Evolutionary conservation across 2,888 invertebrate genomes (phyloP).

Genomic region (Bellardia bayeri): DNA sequence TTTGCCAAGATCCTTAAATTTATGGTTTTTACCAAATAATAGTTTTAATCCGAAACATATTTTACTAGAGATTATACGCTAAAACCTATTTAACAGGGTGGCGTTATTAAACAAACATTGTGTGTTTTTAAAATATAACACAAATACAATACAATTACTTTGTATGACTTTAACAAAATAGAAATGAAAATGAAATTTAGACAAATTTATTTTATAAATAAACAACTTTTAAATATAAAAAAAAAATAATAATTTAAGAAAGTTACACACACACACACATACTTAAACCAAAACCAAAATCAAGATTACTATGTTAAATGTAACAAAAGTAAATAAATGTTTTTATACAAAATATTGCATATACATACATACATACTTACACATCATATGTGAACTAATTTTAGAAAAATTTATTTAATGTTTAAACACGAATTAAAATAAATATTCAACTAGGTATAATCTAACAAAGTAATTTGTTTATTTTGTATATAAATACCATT

Average conservation of each 20-base stretch:
- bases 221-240: neutral
- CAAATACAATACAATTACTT: neutral
- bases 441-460: neutral
- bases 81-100: too few relatives aligned
- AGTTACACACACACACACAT: neutral
- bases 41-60: too few relatives aligned
- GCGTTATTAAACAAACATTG: too few relatives aligned
- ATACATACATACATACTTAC: neutral
- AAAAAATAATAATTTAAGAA: neutral
- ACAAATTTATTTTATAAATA: neutral
- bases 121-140: too few relatives aligned
- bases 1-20: too few relatives aligned
- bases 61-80: too few relatives aligned
- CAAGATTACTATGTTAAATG: neutral
- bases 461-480: neutral
- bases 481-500: neutral
- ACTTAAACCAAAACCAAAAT: slow-evolving; percentile 25
- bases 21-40: too few relatives aligned
- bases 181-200: neutral
- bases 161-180: neutral
- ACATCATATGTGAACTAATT: neutral
- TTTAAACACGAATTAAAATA: neutral
- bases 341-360: neutral
- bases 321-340: neutral
- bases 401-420: slow-evolving; percentile 13